Evolutionary conservation across 2,797 vertebrate genomes (phyloP).

Genomic region (Mormyrus hasselquistii): DNA sequence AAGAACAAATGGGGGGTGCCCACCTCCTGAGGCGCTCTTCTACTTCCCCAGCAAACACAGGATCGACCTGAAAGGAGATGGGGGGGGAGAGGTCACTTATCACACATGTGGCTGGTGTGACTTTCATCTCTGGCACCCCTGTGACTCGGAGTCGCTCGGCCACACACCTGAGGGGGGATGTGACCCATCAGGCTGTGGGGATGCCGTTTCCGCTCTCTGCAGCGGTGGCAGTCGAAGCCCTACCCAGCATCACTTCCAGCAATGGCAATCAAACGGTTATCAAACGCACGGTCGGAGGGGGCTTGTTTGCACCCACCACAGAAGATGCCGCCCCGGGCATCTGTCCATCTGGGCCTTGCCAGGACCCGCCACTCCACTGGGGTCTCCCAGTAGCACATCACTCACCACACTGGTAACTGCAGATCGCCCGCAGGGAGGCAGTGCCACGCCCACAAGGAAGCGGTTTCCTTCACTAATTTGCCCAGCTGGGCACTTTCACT

Average conservation of each 20-base stretch:
- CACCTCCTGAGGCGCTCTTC: constrained; percentile 70
- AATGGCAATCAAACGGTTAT: background rate
- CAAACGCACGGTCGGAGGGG: background rate
- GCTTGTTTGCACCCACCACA: background rate
- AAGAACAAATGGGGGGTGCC: constrained; percentile 27
- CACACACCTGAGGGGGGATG: background rate
- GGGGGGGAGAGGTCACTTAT: constrained; percentile 14
- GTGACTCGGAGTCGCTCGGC: background rate
- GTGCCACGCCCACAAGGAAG: background rate
- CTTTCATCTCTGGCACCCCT: background rate
- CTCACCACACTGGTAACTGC: background rate
- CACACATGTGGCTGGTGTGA: background rate
- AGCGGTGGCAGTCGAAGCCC: background rate
- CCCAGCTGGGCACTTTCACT: background rate
- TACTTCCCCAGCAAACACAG: constrained; percentile 68
- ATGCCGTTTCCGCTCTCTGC: background rate
- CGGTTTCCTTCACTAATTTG: background rate
- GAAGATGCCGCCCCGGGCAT: background rate
- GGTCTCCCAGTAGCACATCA: background rate
- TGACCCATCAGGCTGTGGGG: background rate
- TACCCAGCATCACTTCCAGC: background rate
- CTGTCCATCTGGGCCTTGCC: background rate
- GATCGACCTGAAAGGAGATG: constrained; percentile 71
- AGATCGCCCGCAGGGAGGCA: background rate
- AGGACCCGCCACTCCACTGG: background rate